phyloP scores from a whole-genome alignment of 2,888 invertebrate species.

The Troides oblongomaculatus region DNA sequence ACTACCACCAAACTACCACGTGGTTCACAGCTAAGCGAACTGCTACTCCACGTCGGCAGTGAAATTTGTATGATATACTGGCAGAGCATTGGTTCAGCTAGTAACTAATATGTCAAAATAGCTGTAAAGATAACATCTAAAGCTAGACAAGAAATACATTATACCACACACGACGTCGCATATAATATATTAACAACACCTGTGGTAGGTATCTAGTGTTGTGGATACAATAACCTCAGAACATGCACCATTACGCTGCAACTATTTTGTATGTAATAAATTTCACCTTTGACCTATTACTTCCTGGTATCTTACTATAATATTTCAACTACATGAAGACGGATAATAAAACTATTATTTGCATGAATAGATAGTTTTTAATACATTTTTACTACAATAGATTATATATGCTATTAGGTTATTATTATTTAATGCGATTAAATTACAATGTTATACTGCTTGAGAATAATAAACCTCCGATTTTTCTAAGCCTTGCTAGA shows the following conservation, averaged over 20 bases:
- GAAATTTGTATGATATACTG: no score
- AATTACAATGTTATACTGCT: neutral
- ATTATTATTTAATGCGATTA: neutral
- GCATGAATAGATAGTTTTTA: neutral
- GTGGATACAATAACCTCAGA: conserved; percentile 5
- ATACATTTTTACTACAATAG: neutral
- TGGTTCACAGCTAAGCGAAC: no score
- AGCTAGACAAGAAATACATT: neutral
- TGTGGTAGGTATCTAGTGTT: neutral
- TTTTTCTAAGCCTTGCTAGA: neutral
- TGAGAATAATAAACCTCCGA: neutral
- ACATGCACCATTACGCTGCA: conserved; percentile 6
- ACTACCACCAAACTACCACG: no score
- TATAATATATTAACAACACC: neutral
- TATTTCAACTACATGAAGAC: neutral
- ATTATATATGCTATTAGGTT: neutral
- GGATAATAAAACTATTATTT: neutral
- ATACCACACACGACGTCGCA: neutral
- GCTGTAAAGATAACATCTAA: neutral
- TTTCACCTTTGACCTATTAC: conserved; percentile 9
- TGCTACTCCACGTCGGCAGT: no score
- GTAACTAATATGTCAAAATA: neutral
- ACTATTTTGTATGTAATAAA: conserved; percentile 14
- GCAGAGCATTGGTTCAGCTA: neutral
- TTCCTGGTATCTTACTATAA: conserved; percentile 7